Evolutionary conservation across 1,140 invertebrate genomes (phyloP).

Genomic region (Atta cephalotes): DNA sequence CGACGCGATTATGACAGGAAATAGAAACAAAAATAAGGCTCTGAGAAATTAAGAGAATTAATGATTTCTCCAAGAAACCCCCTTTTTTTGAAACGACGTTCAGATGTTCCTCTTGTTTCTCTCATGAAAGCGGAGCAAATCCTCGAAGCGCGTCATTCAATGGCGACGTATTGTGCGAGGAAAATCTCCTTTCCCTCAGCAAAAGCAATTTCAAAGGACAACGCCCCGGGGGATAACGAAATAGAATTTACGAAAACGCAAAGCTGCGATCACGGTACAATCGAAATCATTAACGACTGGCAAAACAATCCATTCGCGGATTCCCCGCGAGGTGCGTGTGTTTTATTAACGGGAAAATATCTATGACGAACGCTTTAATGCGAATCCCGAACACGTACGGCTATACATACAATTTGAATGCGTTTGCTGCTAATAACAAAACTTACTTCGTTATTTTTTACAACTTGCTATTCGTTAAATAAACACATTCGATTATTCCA

Average conservation of each 20-base stretch:
- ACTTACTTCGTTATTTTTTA: slow-evolving; percentile 51
- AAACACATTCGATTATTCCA: slow-evolving; percentile 18
- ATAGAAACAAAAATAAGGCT: slow-evolving; percentile 45
- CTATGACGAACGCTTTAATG: slow-evolving; percentile 27
- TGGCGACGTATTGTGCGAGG: slow-evolving; percentile 46
- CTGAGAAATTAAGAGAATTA: slow-evolving; percentile 36
- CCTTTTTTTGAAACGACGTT: slow-evolving; percentile 21
- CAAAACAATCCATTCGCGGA: slow-evolving; percentile 37
- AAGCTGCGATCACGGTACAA: slow-evolving; percentile 30
- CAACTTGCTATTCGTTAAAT: slow-evolving; percentile 6
- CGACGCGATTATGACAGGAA: slow-evolving; percentile 25
- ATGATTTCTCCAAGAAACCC: slow-evolving; percentile 16
- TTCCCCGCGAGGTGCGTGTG: neutral
- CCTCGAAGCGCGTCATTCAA: slow-evolving; percentile 57
- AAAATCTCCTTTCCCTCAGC: slow-evolving; percentile 44
- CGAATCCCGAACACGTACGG: neutral
- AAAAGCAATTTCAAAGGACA: slow-evolving; percentile 62
- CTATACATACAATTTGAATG: neutral
- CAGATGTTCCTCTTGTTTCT: slow-evolving; percentile 19
- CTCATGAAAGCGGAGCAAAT: slow-evolving; percentile 39
- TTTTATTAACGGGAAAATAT: slow-evolving; percentile 55
- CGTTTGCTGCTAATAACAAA: slow-evolving; percentile 16
- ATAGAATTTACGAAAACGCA: slow-evolving; percentile 60
- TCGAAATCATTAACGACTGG: slow-evolving; percentile 47
- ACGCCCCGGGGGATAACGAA: slow-evolving; percentile 41